phyloP scores from a whole-genome alignment of 2,113 vertebrate species.

The Seriola dumerili region DNA sequence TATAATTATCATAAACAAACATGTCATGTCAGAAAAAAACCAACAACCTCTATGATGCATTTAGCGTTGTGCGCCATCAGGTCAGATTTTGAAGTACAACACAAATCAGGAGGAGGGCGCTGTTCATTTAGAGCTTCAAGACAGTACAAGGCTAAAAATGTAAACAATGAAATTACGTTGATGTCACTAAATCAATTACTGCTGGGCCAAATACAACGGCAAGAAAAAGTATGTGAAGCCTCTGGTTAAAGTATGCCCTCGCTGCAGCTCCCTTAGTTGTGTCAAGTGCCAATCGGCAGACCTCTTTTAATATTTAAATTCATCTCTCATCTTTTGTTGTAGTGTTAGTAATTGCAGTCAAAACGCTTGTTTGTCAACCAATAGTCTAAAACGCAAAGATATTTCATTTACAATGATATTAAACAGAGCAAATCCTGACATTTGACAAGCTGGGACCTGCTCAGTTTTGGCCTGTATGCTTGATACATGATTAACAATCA shows the following conservation, averaged over 20 bases:
- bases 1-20: slow-evolving; percentile 13
- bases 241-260: not conserved
- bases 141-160: not conserved
- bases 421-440: not conserved
- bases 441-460: not conserved
- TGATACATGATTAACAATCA: not conserved
- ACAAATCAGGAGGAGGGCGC: not conserved
- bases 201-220: not conserved
- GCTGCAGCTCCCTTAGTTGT: not conserved
- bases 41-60: too few species aligned
- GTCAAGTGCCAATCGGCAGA: too few species aligned
- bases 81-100: too few species aligned
- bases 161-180: too few species aligned
- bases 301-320: not conserved
- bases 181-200: not conserved
- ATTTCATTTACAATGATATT: not conserved
- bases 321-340: not conserved
- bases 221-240: too few species aligned
- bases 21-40: not conserved
- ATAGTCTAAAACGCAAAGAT: not conserved
- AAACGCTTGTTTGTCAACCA: not conserved
- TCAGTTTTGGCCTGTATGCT: not conserved
- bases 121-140: not conserved
- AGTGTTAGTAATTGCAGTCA: not conserved
- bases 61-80: too few species aligned